Conservation (phyloP, 1,140 invertebrate species). For the Samia ricini region DNA sequence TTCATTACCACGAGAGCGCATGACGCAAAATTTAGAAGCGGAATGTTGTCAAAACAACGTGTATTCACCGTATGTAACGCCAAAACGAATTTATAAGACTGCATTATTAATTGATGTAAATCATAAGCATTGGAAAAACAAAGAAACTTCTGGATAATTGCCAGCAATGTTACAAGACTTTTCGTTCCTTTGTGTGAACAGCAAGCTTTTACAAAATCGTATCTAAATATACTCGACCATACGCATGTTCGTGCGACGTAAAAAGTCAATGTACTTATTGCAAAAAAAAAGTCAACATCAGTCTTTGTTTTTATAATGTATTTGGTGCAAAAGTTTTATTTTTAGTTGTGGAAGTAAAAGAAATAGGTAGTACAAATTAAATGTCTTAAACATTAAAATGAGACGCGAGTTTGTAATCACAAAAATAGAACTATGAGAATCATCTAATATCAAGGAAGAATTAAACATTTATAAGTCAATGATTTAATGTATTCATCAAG, state of each 20-base stretch:
- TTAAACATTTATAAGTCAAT: no score
- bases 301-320: neutral
- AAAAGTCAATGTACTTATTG: conserved; percentile 43
- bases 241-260: conserved; percentile 28
- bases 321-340: conserved; percentile 11
- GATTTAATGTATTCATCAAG: no score
- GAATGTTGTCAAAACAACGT: neutral
- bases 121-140: conserved; percentile 52
- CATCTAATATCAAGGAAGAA: no score
- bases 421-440: no score
- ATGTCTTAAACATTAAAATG: no score
- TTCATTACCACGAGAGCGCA: neutral
- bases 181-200: conserved; percentile 51
- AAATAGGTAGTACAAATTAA: no score
- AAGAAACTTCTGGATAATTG: conserved; percentile 48
- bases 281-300: conserved; percentile 5
- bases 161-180: conserved; percentile 39
- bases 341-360: neutral
- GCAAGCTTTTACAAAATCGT: conserved; percentile 28
- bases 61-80: neutral
- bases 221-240: conserved; percentile 45
- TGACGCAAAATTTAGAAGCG: neutral
- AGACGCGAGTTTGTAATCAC: no score
- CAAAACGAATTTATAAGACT: neutral
- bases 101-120: conserved; percentile 24